Evolutionary conservation across 2,797 vertebrate genomes (phyloP).

Genomic region (Propithecus deckenii): DNA sequence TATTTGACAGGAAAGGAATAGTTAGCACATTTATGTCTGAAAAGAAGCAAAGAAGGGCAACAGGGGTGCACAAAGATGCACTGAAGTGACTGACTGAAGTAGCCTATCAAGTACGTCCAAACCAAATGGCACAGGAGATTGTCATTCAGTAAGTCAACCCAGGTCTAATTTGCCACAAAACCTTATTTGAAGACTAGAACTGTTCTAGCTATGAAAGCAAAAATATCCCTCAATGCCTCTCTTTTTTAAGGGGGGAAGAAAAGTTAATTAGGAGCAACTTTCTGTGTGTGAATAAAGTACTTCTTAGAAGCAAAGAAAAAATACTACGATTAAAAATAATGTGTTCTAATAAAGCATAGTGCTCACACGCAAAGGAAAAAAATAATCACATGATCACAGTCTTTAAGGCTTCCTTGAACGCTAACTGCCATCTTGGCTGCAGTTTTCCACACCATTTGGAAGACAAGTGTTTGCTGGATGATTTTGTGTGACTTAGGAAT

Average conservation of each 20-base stretch:
- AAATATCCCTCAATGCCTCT: conserved; percentile 31
- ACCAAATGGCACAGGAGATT: conserved; percentile 65
- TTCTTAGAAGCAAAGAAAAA: conserved; percentile 61
- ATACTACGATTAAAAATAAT: conserved; percentile 55
- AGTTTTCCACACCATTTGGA: conserved; percentile 37
- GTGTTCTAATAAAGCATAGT: conserved; percentile 67
- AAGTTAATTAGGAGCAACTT: conserved; percentile 61
- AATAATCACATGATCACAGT: conserved; percentile 27
- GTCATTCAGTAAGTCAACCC: conserved; percentile 46
- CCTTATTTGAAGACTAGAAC: conserved; percentile 22
- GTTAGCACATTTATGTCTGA: conserved; percentile 47
- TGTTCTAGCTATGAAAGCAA: conserved; percentile 67
- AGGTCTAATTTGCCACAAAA: conserved; percentile 5
- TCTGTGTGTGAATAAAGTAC: conserved; percentile 65
- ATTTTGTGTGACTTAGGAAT: conserved; percentile 9
- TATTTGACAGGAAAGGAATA: neutral
- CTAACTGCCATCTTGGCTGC: neutral
- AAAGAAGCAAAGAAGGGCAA: conserved; percentile 46
- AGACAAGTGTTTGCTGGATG: conserved; percentile 32
- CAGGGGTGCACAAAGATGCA: conserved; percentile 46
- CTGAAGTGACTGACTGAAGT: conserved; percentile 77
- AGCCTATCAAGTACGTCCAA: conserved; percentile 59
- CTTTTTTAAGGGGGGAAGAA: conserved; percentile 45
- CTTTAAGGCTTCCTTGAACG: conserved; percentile 55
- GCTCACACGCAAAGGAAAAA: conserved; percentile 34